Base-by-base conservation (phyloP, 1,140 invertebrate species). In the Bombus superbus region DNA sequence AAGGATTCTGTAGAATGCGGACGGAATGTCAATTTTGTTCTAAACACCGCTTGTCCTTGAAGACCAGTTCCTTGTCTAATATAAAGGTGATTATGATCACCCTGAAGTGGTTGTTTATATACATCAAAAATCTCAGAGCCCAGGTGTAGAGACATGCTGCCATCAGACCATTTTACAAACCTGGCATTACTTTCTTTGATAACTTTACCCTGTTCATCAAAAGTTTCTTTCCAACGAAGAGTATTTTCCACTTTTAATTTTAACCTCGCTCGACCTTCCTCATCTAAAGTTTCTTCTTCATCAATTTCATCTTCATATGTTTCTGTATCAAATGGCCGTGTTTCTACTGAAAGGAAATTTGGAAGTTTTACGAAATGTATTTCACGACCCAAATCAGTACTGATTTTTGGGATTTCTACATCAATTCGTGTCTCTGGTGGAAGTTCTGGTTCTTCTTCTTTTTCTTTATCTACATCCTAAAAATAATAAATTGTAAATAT, bases 291-390 rank as follows among this genome's bases (percentile, higher is more conserved):
- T 95, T 99, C 99, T 94, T 99, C 99, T 92, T 99, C 99, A 93
- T 99, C 99, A 89, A 99, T 98, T 96, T 99, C 99, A 96, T 99
- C 99, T 95, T 99, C 99, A 94, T 99, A 99, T 0, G 98, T 98
- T 85, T 97, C 97, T 1, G 97, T 96, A 94, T 99, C 99, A 94
- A 99, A 99, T 1, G 99, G 99, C 89, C 99, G 96, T 0, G 98
- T 98, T 93, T 98, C 98, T 6, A 98, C 98, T 0, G 98, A 98
- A 88, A 99, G 96, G 93, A 99, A 99, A 94, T 99, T 99, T 1
- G 98, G 98, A 64, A 99, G 92, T 94, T 99, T 99, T 1, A 99
- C 98, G 94, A 99, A 99, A 94, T 99, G 98, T 89, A 99, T 96
- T 91, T 99, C 98, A 86, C 97, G 97, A 59, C 98, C 99, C 3